Conservation (phyloP, 2,888 invertebrate genomes). For the Lagria hirta region DNA sequence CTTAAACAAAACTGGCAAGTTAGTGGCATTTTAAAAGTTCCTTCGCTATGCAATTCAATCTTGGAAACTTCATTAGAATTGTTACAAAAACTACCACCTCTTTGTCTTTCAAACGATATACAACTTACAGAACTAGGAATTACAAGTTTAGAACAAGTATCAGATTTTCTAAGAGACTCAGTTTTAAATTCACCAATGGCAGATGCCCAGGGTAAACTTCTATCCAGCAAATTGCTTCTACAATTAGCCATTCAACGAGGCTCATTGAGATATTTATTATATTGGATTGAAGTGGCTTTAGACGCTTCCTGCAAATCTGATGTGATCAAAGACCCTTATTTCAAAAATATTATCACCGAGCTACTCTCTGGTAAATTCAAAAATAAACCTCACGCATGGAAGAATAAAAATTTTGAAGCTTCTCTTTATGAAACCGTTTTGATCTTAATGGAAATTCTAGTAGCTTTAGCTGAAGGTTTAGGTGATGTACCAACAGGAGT, state of each 20-base stretch:
- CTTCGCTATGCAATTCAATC: slow-evolving; percentile 61
- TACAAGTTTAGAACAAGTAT: slow-evolving; percentile 60
- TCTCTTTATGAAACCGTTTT: slow-evolving; percentile 59
- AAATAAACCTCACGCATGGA: slow-evolving; percentile 27
- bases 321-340: slow-evolving; percentile 41
- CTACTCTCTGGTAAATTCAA: slow-evolving; percentile 41
- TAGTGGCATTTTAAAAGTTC: slow-evolving; percentile 48
- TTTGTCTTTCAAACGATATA: slow-evolving; percentile 62
- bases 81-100: slow-evolving; percentile 59
- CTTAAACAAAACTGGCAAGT: slow-evolving; percentile 62
- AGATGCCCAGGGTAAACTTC: slow-evolving; percentile 53
- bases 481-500: slow-evolving; percentile 45
- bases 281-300: slow-evolving; percentile 65
- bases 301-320: slow-evolving; percentile 44
- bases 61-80: slow-evolving; percentile 60
- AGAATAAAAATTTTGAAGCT: slow-evolving; percentile 30
- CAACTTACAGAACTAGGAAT: slow-evolving; percentile 58
- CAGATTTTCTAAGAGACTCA: slow-evolving; percentile 57
- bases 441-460: slow-evolving; percentile 58
- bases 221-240: slow-evolving; percentile 59
- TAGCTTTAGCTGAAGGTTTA: slow-evolving; percentile 53
- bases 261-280: slow-evolving; percentile 60
- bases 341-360: slow-evolving; percentile 43
- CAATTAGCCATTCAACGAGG: slow-evolving; percentile 62
- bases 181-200: slow-evolving; percentile 56